Evolutionary conservation across 1,140 invertebrate species (phyloP).

Genomic region (Bicyclus anynana): DNA sequence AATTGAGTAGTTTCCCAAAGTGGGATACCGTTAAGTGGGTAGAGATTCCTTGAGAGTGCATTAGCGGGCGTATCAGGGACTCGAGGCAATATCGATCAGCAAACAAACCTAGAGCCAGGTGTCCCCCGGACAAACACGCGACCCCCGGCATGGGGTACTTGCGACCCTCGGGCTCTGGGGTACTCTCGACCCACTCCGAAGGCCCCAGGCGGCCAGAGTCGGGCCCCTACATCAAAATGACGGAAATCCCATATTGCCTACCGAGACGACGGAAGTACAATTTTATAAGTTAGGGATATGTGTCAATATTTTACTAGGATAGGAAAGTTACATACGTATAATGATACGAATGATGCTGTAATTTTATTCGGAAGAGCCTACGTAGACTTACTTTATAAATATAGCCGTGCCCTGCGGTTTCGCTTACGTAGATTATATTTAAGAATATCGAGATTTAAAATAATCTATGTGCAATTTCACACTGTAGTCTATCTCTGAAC

Average conservation of each 20-base stretch:
- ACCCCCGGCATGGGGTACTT: constrained; percentile 42
- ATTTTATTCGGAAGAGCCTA: constrained; percentile 13
- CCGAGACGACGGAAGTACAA: constrained; percentile 64
- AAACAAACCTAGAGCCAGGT: constrained; percentile 49
- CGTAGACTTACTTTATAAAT: background rate
- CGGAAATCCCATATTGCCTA: constrained; percentile 74
- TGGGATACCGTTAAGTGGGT: constrained; percentile 8
- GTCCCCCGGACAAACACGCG: constrained; percentile 44
- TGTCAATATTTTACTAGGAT: constrained; percentile 76
- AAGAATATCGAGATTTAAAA: no score
- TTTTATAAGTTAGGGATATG: constrained; percentile 77
- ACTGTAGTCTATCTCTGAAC: no score
- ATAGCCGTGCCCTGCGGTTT: no score
- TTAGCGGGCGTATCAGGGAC: constrained; percentile 33
- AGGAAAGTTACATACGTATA: constrained; percentile 33
- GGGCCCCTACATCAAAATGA: constrained; percentile 69
- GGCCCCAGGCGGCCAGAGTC: constrained; percentile 22
- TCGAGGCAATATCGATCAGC: constrained; percentile 64
- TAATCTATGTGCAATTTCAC: no score
- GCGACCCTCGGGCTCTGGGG: no score
- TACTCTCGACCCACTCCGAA: constrained; percentile 42
- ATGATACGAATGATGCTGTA: constrained; percentile 20
- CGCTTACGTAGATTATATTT: no score
- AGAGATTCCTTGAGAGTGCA: constrained; percentile 41
- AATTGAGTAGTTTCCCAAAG: background rate